phyloP scores from a whole-genome alignment of 1,140 invertebrate genomes.

The Onthophagus taurus region DNA sequence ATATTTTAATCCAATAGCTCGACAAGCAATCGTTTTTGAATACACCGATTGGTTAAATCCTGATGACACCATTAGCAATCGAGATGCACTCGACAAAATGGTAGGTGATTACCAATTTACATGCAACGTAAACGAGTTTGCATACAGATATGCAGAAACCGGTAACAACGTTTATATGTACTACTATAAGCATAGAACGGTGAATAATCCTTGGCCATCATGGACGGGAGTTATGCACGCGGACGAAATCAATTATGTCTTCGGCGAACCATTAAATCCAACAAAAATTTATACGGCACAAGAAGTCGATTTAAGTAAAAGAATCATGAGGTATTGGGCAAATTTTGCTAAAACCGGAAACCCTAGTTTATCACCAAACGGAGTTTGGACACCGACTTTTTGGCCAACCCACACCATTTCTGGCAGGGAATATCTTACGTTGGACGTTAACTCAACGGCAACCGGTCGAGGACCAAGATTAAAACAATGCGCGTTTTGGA shows the following conservation, averaged over 20 bases:
- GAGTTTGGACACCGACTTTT: slow-evolving; percentile 53
- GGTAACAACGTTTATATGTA: slow-evolving; percentile 92
- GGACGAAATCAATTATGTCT: slow-evolving; percentile 92
- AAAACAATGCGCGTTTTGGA: slow-evolving; percentile 94
- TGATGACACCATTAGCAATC: slow-evolving; percentile 72
- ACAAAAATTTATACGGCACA: slow-evolving; percentile 65
- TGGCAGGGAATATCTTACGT: slow-evolving; percentile 75
- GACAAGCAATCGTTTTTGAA: slow-evolving; percentile 78
- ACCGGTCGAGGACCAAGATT: slow-evolving; percentile 76
- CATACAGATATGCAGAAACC: slow-evolving; percentile 75
- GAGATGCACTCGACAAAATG: slow-evolving; percentile 82
- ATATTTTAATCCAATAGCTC: slow-evolving; percentile 70
- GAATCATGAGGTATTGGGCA: slow-evolving; percentile 91
- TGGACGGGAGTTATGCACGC: slow-evolving; percentile 96
- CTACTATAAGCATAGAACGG: slow-evolving; percentile 83
- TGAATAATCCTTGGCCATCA: slow-evolving; percentile 80
- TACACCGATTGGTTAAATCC: slow-evolving; percentile 89
- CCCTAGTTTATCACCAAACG: slow-evolving; percentile 55
- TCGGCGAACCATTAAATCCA: slow-evolving; percentile 82
- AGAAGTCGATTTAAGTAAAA: slow-evolving; percentile 70
- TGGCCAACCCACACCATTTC: slow-evolving; percentile 82
- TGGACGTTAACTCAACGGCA: slow-evolving; percentile 69
- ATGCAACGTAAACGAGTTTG: slow-evolving; percentile 88
- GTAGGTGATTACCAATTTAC: slow-evolving; percentile 97
- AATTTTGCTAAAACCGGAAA: slow-evolving; percentile 93